phyloP scores from a whole-genome alignment of 2,113 vertebrate species.

The Crotalus tigris region DNA sequence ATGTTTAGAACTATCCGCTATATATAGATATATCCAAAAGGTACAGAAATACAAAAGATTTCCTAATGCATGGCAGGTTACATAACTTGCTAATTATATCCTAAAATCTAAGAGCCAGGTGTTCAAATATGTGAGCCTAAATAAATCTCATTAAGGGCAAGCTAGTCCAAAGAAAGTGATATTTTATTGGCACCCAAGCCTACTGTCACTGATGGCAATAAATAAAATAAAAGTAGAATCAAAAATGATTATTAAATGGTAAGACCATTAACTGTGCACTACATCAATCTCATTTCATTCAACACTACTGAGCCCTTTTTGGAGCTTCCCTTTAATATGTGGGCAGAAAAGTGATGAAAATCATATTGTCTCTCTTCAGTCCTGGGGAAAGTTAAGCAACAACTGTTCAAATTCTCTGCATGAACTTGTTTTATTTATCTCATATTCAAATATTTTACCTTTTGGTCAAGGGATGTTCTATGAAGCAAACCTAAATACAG shows the following conservation, averaged over 20 bases:
- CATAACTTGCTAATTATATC: conserved; percentile 51
- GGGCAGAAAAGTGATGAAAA: background rate
- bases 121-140: conserved; percentile 29
- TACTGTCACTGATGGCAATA: background rate
- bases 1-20: background rate
- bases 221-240: background rate
- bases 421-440: background rate
- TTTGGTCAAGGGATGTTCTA: background rate
- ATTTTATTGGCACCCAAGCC: conserved; percentile 3
- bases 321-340: background rate
- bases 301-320: background rate
- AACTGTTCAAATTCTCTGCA: background rate
- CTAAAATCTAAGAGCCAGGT: conserved; percentile 43
- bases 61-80: conserved; percentile 35
- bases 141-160: conserved; percentile 36
- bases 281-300: background rate
- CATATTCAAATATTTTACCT: background rate
- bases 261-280: background rate
- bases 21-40: background rate
- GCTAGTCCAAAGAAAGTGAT: background rate
- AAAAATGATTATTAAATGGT: conserved; percentile 15
- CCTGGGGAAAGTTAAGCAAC: background rate
- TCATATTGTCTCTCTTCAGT: background rate
- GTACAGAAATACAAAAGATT: background rate
- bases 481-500: background rate